These are phyloP conservation scores for Setipinna tenuifilis DNA, from an alignment of 2,797 vertebrate genomes.

Conservation along the genomic window DNA sequence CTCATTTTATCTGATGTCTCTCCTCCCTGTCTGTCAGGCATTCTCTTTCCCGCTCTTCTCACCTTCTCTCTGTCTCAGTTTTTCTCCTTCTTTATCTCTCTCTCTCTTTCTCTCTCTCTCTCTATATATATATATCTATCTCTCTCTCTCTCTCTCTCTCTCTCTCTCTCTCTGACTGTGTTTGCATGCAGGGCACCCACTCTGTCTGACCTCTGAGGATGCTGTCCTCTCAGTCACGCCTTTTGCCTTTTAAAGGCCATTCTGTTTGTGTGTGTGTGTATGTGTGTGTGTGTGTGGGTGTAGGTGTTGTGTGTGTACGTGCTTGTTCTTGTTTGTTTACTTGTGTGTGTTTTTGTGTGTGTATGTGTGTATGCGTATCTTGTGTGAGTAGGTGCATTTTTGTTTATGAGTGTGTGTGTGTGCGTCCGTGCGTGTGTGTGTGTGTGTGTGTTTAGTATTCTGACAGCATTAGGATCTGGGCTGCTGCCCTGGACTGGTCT, in stretches of 20 bases:
- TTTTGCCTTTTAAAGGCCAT: too few species aligned
- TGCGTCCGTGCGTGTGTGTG: not conserved
- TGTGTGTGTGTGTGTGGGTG: constrained; percentile 21
- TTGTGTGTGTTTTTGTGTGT: not conserved
- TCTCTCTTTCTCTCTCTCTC: not conserved
- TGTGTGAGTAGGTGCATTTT: not conserved
- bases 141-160: too few species aligned
- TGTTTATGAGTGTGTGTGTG: not conserved
- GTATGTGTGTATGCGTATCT: not conserved
- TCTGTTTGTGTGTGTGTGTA: too few species aligned
- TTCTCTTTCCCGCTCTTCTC: too few species aligned
- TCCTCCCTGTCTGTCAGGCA: too few species aligned
- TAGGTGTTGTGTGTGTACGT: not conserved
- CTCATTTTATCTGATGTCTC: too few species aligned
- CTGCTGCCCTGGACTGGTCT: not conserved
- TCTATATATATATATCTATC: too few species aligned
- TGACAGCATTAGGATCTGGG: not conserved
- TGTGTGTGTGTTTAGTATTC: constrained; percentile 8
- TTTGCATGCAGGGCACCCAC: too few species aligned
- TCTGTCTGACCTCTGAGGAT: too few species aligned
- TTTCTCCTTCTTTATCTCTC: constrained; percentile 25
- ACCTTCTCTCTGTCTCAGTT: too few species aligned
- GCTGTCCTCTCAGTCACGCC: too few species aligned
- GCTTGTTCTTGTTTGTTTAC: not conserved
- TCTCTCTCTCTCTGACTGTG: too few species aligned